Evolutionary conservation across 2,888 invertebrate genomes (phyloP).

Genomic region (Nomada ruficornis): DNA sequence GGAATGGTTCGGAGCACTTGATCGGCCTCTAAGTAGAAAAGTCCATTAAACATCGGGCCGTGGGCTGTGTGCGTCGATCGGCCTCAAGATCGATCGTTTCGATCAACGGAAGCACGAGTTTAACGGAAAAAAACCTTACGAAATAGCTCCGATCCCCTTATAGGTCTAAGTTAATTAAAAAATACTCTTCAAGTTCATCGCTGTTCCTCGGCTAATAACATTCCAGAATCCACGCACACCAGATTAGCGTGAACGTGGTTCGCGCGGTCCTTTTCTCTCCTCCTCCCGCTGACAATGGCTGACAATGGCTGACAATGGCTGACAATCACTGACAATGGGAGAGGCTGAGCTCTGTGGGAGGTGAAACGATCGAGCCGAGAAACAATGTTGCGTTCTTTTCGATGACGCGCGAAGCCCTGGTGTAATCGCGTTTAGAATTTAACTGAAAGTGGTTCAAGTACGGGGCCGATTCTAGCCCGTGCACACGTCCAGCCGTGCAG

Average conservation of each 20-base stretch:
- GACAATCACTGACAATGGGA: too few species aligned
- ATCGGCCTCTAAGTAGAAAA: conserved; percentile 84
- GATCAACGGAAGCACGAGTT: neutral
- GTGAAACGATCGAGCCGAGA: too few species aligned
- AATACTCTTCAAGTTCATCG: neutral
- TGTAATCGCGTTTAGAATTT: conserved; percentile 26
- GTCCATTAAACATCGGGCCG: conserved; percentile 81
- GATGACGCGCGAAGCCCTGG: conserved; percentile 13
- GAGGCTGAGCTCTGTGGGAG: too few species aligned
- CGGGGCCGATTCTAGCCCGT: neutral
- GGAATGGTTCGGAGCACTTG: conserved; percentile 77
- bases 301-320: too few species aligned
- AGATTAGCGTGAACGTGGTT: too few species aligned
- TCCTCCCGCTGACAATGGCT: too few species aligned
- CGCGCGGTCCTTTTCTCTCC: too few species aligned
- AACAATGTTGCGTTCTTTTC: too few species aligned
- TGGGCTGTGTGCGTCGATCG: conserved; percentile 58
- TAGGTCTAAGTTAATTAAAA: neutral
- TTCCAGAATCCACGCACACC: too few species aligned
- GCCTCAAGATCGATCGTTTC: neutral
- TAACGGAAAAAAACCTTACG: neutral
- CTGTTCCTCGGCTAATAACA: neutral
- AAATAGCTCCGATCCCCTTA: neutral
- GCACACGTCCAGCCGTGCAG: conserved; percentile 9
- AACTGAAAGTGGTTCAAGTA: conserved; percentile 60